Evolutionary conservation across 2,113 vertebrate genomes (phyloP), one percentile per base, ranked within the genome.

Genomic region (Paradoxurus hermaphroditus): DNA sequence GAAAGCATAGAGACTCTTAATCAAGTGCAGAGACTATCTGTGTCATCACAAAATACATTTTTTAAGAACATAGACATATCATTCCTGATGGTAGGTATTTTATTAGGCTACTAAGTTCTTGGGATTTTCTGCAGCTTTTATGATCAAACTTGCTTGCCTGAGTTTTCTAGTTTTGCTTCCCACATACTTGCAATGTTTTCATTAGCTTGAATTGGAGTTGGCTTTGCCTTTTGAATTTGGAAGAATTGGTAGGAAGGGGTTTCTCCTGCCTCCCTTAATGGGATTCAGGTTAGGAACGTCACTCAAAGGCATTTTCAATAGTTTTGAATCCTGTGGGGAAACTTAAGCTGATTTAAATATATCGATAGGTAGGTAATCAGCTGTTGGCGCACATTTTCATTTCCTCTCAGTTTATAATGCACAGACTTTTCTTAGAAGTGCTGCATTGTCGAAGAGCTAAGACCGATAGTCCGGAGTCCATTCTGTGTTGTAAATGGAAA

Each of bases 31-130:
- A 97, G 98, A 92, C 75, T 62, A 27, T 94, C 85, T 90, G 27
- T 96, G 95, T 98, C 95, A 96, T 98, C 95, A 97, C 18, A 98
- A 98, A 97, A 79, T 95, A 25, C n/a, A 62, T 93, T 96, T 98
- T 97, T 97, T 93, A 98, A 98, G 95, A 97, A 63, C 86, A 36
- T 72, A 94, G 88, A 98, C 98, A n/a, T 39, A 96, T 95, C 62
- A 6, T 11, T 92, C n/a, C 62, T 16, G 14, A 91, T 91, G 94
- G 59, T 56, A 96, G 88, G 4, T 27, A 19, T 91, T 98, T 98
- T 98, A 97, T 94, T 96, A 97, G 62, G 8, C 39, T 92, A 86
- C 73, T 84, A 88, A 97, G 34, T 29, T 95, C 85, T 90, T 95
- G 4, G 82, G 23, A 62, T 93, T 97, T 78, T 93, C 78, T 97